Evolutionary conservation across 2,797 vertebrate genomes (phyloP).

Genomic region (Pseudochromis fuscus): DNA sequence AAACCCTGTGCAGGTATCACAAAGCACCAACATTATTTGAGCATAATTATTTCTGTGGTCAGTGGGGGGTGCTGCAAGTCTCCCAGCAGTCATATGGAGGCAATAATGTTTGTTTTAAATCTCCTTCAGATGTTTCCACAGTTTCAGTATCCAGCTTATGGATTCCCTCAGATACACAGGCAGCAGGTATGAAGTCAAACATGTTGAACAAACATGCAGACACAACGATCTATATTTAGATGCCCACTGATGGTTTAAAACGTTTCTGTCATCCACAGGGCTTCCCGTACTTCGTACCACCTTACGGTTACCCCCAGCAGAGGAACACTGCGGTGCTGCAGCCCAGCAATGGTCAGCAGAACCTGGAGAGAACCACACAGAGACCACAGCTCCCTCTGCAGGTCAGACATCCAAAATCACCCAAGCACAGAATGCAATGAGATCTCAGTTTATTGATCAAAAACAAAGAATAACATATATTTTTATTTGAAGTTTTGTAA

Average conservation of each 20-base stretch:
- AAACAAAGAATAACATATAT: no score
- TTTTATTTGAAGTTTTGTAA: no score
- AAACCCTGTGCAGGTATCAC: conserved; percentile 75
- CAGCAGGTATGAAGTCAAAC: conserved; percentile 72
- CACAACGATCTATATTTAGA: background rate
- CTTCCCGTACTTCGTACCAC: conserved; percentile 77
- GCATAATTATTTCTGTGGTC: background rate
- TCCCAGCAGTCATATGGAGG: background rate
- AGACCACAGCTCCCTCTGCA: conserved; percentile 82
- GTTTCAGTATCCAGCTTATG: conserved; percentile 74
- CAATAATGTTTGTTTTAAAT: conserved; percentile 11
- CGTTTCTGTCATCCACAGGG: conserved; percentile 61
- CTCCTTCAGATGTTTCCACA: conserved; percentile 71
- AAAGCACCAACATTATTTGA: background rate
- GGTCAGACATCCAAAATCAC: conserved; percentile 56
- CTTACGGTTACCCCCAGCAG: conserved; percentile 81
- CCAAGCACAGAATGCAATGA: background rate
- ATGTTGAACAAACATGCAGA: background rate
- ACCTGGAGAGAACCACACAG: conserved; percentile 76
- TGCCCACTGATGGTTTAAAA: background rate
- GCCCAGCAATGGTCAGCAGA: conserved; percentile 74
- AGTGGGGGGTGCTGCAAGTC: background rate
- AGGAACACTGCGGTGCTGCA: conserved; percentile 69
- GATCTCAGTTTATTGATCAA: background rate
- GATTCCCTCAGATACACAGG: conserved; percentile 74